A percentile compares a stretch with the other conserved stretches of the same genome.
Evolutionary conservation across 1,140 invertebrate species (phyloP).

Genomic region (Drosophila pachea): DNA sequence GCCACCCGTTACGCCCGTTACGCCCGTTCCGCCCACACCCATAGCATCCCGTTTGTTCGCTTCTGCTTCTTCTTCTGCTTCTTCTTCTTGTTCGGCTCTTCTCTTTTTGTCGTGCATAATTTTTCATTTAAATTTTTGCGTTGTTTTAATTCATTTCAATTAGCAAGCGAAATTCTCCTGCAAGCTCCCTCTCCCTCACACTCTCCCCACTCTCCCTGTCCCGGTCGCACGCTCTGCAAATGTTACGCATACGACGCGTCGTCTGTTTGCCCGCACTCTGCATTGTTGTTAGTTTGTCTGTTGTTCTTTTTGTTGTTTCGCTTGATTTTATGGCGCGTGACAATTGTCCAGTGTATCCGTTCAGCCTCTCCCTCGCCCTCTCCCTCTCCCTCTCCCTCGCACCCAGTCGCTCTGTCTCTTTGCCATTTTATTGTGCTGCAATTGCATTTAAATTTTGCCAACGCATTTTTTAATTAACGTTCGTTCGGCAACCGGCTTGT

Average conservation of each 20-base stretch:
- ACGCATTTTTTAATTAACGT: slow-evolving; percentile 75
- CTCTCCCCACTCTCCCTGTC: not conserved
- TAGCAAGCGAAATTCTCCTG: slow-evolving; percentile 63
- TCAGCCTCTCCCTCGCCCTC: not conserved
- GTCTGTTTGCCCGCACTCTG: not conserved
- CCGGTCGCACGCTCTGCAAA: not conserved
- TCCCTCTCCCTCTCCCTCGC: not conserved
- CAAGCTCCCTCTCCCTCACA: slow-evolving; percentile 12
- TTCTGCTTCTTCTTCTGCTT: not conserved
- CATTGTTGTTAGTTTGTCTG: slow-evolving; percentile 11
- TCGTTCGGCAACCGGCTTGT: slow-evolving; percentile 37
- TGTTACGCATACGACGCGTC: slow-evolving; percentile 63
- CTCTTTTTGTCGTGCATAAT: slow-evolving; percentile 44
- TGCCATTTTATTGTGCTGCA: slow-evolving; percentile 64
- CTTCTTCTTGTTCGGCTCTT: not conserved
- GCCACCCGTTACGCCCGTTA: not conserved
- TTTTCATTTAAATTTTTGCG: slow-evolving; percentile 47
- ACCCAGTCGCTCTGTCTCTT: not conserved
- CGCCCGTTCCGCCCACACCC: not conserved
- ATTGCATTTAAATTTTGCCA: slow-evolving; percentile 76
- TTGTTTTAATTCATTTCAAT: slow-evolving; percentile 75
- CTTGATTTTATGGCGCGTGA: slow-evolving; percentile 75
- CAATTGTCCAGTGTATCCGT: slow-evolving; percentile 58
- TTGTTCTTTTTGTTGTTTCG: slow-evolving; percentile 37
- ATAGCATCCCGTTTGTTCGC: too few species aligned